These are phyloP conservation scores for Ostrea denselamellosa DNA, from an alignment of 1,140 invertebrate genomes.

Conservation along the genomic window DNA sequence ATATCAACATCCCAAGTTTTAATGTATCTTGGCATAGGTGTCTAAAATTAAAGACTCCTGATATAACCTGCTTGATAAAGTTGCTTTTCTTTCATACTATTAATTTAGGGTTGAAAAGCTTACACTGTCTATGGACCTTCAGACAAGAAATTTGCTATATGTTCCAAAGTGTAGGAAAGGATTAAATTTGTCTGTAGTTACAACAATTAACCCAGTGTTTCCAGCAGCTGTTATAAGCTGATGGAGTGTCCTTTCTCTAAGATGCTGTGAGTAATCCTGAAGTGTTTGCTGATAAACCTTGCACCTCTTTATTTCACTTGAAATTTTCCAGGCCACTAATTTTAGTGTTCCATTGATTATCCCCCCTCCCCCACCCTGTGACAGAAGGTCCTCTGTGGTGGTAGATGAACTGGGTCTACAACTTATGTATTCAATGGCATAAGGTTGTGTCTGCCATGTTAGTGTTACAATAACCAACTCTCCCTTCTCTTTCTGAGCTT, in stretches of 20 bases:
- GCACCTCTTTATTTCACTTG: conserved; percentile 9
- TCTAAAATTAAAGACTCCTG: conserved; percentile 47
- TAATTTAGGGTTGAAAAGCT: conserved; percentile 39
- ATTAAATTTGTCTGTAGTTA: conserved; percentile 47
- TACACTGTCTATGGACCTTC: conserved; percentile 42
- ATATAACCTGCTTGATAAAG: conserved; percentile 42
- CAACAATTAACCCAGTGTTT: conserved; percentile 56
- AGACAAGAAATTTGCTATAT: conserved; percentile 49
- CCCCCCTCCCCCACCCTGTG: neutral
- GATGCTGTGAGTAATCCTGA: conserved; percentile 5
- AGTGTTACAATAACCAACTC: conserved; percentile 8
- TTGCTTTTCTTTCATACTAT: conserved; percentile 40
- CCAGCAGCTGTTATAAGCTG: too few relatives aligned
- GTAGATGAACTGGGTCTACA: conserved; percentile 10
- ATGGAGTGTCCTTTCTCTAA: conserved; percentile 11
- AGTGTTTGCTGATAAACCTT: conserved; percentile 32
- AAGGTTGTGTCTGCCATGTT: conserved; percentile 45
- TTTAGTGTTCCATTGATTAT: neutral
- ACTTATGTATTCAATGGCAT: conserved; percentile 34
- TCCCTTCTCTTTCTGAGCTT: too few relatives aligned
- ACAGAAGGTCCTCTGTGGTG: conserved; percentile 21
- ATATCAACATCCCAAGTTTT: conserved; percentile 28
- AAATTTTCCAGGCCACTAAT: conserved; percentile 35
- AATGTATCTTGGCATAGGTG: conserved; percentile 38
- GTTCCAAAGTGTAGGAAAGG: conserved; percentile 49